These are phyloP conservation scores for Anticlea derivata DNA, from an alignment of 2,888 invertebrate species.

Conservation along the genomic window DNA sequence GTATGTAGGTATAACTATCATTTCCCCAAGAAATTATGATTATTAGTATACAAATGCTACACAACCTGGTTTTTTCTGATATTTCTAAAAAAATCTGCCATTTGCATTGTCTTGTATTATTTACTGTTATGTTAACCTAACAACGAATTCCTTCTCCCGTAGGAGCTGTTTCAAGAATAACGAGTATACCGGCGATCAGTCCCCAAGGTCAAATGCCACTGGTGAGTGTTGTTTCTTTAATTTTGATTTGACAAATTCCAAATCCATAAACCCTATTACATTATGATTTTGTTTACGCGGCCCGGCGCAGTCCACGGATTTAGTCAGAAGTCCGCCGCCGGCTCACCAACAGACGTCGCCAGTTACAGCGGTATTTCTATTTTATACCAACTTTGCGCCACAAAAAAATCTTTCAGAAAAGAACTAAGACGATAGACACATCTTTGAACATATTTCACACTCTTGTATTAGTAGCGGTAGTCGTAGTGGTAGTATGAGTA, in stretches of 20 bases:
- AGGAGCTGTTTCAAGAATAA: conserved; percentile 79
- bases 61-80: too few species aligned
- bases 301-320: conserved; percentile 85
- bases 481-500: too few species aligned
- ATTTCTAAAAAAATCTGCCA: too few species aligned
- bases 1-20: too few species aligned
- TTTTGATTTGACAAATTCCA: background rate
- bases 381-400: conserved; percentile 3
- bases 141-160: conserved; percentile 4
- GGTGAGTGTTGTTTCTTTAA: conserved; percentile 82
- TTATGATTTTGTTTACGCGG: conserved; percentile 65
- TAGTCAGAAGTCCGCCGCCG: conserved; percentile 91
- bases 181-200: conserved; percentile 84
- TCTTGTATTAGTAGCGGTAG: too few species aligned
- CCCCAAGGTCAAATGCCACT: conserved; percentile 85
- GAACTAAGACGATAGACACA: too few species aligned
- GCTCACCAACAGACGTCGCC: conserved; percentile 92
- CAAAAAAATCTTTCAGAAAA: too few species aligned
- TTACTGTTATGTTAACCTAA: background rate
- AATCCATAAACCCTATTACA: background rate
- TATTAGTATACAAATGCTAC: too few species aligned
- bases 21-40: too few species aligned
- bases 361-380: conserved; percentile 86
- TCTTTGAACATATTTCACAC: too few species aligned
- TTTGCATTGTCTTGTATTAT: too few species aligned